These are phyloP conservation scores for Gasteruption jaculator DNA, from an alignment of 2,888 invertebrate species.

Conservation along the genomic window DNA sequence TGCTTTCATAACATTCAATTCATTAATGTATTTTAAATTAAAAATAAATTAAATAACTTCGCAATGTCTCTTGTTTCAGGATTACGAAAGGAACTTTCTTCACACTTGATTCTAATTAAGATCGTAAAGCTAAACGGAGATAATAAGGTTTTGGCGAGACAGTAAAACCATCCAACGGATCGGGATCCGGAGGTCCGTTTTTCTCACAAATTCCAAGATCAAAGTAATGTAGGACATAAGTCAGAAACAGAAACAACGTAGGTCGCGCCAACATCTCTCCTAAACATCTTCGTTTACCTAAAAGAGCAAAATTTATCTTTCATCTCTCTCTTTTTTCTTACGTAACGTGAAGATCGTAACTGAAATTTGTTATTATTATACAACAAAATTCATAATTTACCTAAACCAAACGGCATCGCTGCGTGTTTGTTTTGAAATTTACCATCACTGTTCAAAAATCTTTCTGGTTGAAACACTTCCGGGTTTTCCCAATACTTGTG, in stretches of 20 bases:
- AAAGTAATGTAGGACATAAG: constrained; percentile 50
- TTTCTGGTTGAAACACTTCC: constrained; percentile 59
- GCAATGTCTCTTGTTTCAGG: too few relatives aligned
- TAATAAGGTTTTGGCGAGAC: constrained; percentile 57
- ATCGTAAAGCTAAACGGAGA: constrained; percentile 36
- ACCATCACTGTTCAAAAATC: constrained; percentile 61
- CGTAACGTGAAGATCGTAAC: not conserved
- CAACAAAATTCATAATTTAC: constrained; percentile 47
- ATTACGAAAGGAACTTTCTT: too few relatives aligned
- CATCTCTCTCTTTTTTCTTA: not conserved
- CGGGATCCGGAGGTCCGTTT: constrained; percentile 50
- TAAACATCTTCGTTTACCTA: constrained; percentile 53
- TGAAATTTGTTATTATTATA: constrained; percentile 1
- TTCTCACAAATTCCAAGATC: constrained; percentile 41
- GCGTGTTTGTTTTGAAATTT: constrained; percentile 56
- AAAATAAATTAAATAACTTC: too few relatives aligned
- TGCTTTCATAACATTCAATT: too few relatives aligned
- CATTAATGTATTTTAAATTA: too few relatives aligned
- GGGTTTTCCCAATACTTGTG: constrained; percentile 60
- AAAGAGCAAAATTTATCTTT: constrained; percentile 17
- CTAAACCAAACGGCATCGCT: constrained; percentile 64
- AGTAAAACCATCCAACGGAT: constrained; percentile 57
- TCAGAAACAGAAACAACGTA: constrained; percentile 50
- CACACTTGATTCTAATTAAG: too few relatives aligned
- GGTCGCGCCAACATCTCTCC: constrained; percentile 53